Base-by-base conservation (phyloP, 1,140 invertebrate species). In the Alviniconcha marisindica region DNA sequence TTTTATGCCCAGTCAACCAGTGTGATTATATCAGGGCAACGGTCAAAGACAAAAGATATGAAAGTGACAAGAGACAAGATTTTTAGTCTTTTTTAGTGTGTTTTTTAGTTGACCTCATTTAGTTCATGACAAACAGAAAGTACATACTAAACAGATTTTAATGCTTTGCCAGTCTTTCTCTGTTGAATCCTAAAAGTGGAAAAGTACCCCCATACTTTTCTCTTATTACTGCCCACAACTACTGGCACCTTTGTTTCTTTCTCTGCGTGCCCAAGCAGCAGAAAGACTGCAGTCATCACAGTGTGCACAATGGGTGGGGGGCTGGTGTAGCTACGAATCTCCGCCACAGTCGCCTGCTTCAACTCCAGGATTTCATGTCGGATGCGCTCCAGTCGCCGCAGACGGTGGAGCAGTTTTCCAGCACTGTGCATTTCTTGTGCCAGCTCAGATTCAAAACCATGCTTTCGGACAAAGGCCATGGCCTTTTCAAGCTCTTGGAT, bases 211-310 rank as follows among this genome's bases (percentile, higher is more conserved):
- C n/a, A n/a, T n/a, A n/a, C n/a, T n/a, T n/a, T n/a, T n/a, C n/a
- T n/a, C n/a, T n/a, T n/a, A n/a, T n/a, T n/a, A n/a, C n/a, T n/a
- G n/a, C n/a, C n/a, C n/a, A n/a, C n/a, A n/a, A n/a, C n/a, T n/a
- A n/a, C n/a, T n/a, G n/a, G 44, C 21, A 92, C 92, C 90, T 92
- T 92, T 10, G 90, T 92, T 84, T 92, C 92, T 84, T 90, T 91
- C 76, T 92, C 92, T 60, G 87, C 87, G 71, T 92, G 92, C 0
- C 92, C 91, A 7, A 92, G 86, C 42, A 92, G 77, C 0, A 92
- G 82, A 77, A 92, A 92, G 15, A 91, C 92, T 15, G 85, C 89
- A 1, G 89, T 92, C 92, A 92, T 92, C 18, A 92, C 90, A 5
- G 86, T 88, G 76, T 92, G 91, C 10, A 92, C 92, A n/a, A 90